Conservation (phyloP, 64 coral and sea anemone species). For the Montipora cactus region DNA sequence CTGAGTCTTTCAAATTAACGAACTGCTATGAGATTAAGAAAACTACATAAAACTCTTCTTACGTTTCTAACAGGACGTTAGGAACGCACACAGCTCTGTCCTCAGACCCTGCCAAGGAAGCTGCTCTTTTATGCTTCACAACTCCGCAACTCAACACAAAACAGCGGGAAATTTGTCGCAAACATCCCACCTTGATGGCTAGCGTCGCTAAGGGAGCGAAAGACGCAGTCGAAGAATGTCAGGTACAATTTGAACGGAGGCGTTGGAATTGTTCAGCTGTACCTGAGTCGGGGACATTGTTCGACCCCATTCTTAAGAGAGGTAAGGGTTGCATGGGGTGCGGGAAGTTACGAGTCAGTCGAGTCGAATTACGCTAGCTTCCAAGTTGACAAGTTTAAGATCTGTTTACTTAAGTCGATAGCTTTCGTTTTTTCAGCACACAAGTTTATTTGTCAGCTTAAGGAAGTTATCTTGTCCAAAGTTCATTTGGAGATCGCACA, state of each 20-base stretch:
- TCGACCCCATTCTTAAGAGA: constrained; percentile 76
- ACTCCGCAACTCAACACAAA: constrained; percentile 86
- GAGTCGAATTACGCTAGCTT: background rate
- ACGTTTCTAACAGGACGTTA: constrained; percentile 76
- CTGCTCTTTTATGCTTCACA: constrained; percentile 75
- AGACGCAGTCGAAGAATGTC: constrained; percentile 81
- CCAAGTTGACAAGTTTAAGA: constrained; percentile 66
- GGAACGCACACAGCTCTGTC: constrained; percentile 85
- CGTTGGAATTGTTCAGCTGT: constrained; percentile 94
- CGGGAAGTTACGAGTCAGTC: constrained; percentile 24
- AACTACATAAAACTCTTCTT: background rate
- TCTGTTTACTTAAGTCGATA: constrained; percentile 62
- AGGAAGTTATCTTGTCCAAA: background rate
- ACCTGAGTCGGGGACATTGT: constrained; percentile 81
- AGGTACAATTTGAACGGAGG: constrained; percentile 79
- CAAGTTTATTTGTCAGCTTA: constrained; percentile 55
- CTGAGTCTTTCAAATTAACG: constrained; percentile 20
- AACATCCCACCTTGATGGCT: constrained; percentile 79
- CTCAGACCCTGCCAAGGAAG: constrained; percentile 84
- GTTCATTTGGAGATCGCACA: background rate
- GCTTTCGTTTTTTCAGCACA: constrained; percentile 56
- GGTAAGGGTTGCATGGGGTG: constrained; percentile 50
- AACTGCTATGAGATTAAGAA: background rate
- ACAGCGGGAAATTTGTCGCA: constrained; percentile 80
- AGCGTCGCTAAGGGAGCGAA: constrained; percentile 83